Conservation (phyloP, 2,113 vertebrate genomes). For the Eptesicus fuscus region DNA sequence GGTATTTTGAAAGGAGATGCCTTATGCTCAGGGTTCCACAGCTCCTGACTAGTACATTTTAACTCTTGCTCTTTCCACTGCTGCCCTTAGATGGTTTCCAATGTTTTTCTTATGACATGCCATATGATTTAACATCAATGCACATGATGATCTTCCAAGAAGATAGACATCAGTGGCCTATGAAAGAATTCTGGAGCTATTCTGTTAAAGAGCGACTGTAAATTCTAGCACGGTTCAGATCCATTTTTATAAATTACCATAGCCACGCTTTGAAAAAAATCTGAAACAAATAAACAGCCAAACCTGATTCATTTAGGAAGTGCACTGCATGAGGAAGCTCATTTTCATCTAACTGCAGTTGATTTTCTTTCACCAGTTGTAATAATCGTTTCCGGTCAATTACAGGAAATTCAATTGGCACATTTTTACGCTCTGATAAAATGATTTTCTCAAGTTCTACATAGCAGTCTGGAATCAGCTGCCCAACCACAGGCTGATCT, state of each 20-base stretch:
- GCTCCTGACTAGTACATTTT: background rate
- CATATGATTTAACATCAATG: background rate
- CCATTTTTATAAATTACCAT: background rate
- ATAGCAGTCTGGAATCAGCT: conserved; percentile 96
- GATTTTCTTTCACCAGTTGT: conserved; percentile 89
- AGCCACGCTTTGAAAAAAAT: background rate
- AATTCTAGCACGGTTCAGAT: background rate
- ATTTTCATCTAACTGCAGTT: conserved; percentile 92
- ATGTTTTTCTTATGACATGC: background rate
- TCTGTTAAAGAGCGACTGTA: background rate
- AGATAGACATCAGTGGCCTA: background rate
- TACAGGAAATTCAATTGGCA: conserved; percentile 91
- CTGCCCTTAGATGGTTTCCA: background rate
- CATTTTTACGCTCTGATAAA: conserved; percentile 86
- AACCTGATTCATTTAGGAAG: conserved; percentile 97
- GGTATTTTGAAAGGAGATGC: background rate
- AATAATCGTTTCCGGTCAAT: conserved; percentile 87
- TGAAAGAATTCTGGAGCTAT: background rate
- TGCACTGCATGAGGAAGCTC: conserved; percentile 93
- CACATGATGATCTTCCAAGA: background rate
- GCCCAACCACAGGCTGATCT: conserved; percentile 94
- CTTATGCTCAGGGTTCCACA: background rate
- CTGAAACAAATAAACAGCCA: background rate
- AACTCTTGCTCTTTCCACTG: background rate
- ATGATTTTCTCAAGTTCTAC: conserved; percentile 93